Conservation (phyloP, 2,113 vertebrate genomes). For the Macrotis lagotis region DNA sequence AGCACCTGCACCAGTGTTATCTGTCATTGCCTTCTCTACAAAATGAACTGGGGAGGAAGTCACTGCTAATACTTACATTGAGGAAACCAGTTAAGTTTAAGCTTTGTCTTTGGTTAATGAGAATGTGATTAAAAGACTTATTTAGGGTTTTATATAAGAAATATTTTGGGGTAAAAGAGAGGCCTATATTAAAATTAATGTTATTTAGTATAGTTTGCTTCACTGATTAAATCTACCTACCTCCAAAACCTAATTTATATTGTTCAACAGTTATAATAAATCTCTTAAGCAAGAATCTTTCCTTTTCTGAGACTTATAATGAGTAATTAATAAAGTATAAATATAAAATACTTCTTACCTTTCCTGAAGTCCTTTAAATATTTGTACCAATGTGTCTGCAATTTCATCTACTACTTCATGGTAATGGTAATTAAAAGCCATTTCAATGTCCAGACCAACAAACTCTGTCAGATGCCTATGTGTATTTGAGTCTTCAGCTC, state of each 20-base stretch:
- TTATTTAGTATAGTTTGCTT: slow-evolving; percentile 10
- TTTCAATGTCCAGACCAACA: slow-evolving; percentile 99
- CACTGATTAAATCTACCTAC: slow-evolving; percentile 34
- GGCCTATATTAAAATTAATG: neutral
- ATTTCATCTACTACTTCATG: slow-evolving; percentile 98
- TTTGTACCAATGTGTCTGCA: slow-evolving; percentile 97
- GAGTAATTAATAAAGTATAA: slow-evolving; percentile 37
- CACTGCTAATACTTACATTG: neutral
- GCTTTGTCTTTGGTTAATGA: neutral
- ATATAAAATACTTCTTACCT: slow-evolving; percentile 85
- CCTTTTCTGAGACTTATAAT: slow-evolving; percentile 9
- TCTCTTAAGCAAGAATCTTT: slow-evolving; percentile 35
- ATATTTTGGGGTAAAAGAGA: neutral
- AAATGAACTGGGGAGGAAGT: neutral
- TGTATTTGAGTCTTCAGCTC: slow-evolving; percentile 98
- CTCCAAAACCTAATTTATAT: neutral
- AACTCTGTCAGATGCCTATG: slow-evolving; percentile 98
- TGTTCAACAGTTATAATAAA: neutral
- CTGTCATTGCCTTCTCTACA: neutral
- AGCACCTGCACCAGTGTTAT: neutral
- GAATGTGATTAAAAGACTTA: neutral
- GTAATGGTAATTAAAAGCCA: slow-evolving; percentile 99
- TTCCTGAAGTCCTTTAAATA: slow-evolving; percentile 98
- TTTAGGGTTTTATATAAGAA: neutral
- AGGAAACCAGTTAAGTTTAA: neutral